phyloP scores from a whole-genome alignment of 2,888 invertebrate species.

The Caenorhabditis sp. region DNA sequence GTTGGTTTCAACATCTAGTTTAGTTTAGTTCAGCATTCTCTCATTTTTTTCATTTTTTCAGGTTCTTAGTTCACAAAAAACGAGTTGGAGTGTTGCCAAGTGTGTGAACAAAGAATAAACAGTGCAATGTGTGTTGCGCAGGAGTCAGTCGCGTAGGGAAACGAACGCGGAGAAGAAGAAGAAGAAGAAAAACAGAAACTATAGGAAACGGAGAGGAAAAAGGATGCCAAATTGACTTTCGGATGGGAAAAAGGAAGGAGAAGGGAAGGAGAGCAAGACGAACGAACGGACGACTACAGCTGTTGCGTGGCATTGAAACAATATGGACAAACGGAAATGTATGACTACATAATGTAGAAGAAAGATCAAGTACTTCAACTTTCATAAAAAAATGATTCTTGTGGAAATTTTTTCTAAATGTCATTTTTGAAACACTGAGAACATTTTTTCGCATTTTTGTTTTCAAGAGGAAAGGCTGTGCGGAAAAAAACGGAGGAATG shows the following conservation, averaged over 20 bases:
- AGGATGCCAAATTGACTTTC: slow-evolving; percentile 5
- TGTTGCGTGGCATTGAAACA: neutral
- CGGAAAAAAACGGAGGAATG: neutral
- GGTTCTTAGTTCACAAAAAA: slow-evolving; percentile 8
- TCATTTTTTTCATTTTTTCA: neutral
- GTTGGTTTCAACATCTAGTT: neutral
- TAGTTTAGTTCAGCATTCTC: neutral
- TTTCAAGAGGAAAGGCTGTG: slow-evolving; percentile 1
- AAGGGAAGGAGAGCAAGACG: neutral
- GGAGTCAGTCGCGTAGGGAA: neutral
- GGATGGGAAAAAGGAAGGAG: neutral
- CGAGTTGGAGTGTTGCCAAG: slow-evolving; percentile 37
- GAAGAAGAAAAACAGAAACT: neutral
- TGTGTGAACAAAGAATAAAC: slow-evolving; percentile 35
- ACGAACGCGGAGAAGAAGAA: neutral
- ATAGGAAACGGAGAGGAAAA: neutral
- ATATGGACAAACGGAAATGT: too few relatives aligned
- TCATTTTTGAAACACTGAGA: too few relatives aligned
- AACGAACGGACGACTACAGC: neutral
- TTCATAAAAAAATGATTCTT: too few relatives aligned
- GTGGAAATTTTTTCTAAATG: too few relatives aligned
- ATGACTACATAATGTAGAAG: too few relatives aligned
- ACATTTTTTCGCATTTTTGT: neutral
- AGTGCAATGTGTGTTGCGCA: slow-evolving; percentile 16
- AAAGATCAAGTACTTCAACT: too few relatives aligned